phyloP scores from a whole-genome alignment of 2,888 invertebrate species.

The Patella ulyssiponensis region DNA sequence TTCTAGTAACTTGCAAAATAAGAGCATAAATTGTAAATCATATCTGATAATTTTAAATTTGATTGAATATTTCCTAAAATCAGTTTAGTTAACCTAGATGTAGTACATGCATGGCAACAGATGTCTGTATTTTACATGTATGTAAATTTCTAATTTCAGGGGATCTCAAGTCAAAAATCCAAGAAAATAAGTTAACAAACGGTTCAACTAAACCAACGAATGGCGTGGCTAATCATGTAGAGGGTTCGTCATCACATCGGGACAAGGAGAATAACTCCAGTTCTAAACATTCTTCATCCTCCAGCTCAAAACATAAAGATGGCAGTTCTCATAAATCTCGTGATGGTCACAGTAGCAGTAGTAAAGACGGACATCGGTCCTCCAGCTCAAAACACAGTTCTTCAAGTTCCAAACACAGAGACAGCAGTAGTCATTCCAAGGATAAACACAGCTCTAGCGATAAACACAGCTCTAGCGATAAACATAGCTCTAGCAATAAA shows the following conservation, averaged over 20 bases:
- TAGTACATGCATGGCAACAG: not conserved
- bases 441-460: conserved; percentile 33
- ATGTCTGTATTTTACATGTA: too few species aligned
- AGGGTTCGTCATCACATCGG: conserved; percentile 19
- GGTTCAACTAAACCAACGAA: not conserved
- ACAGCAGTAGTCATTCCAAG: conserved; percentile 25
- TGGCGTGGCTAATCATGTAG: conserved; percentile 27
- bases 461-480: conserved; percentile 20
- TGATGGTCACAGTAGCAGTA: conserved; percentile 38
- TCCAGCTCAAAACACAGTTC: conserved; percentile 14
- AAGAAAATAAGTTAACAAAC: not conserved
- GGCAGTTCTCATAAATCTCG: conserved; percentile 35
- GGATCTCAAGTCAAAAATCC: not conserved
- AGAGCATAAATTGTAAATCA: too few species aligned
- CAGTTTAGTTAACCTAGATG: too few species aligned
- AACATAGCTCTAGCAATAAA: conserved; percentile 16
- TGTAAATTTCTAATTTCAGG: not conserved
- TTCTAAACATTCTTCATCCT: conserved; percentile 40
- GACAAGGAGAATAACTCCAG: conserved; percentile 26
- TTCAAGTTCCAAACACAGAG: conserved; percentile 45
- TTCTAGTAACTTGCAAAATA: too few species aligned
- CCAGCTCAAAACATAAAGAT: conserved; percentile 33
- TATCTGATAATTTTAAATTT: too few species aligned
- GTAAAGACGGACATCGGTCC: conserved; percentile 6
- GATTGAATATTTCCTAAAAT: too few species aligned